Evolutionary conservation across 2,888 invertebrate species (phyloP).

Genomic region (Lydus trimaculatus): DNA sequence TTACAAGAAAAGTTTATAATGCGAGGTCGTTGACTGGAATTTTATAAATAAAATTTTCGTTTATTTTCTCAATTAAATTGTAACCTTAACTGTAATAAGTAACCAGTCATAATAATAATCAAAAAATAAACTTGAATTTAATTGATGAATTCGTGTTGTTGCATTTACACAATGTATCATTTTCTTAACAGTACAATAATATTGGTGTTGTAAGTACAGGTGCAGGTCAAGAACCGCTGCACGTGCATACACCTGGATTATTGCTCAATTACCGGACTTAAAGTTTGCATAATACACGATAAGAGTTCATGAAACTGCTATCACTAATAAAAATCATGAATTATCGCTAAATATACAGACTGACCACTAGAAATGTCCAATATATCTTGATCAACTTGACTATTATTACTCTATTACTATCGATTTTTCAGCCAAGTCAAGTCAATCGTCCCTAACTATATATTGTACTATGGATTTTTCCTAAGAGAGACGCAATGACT

Average conservation of each 20-base stretch:
- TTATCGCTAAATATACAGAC: not conserved
- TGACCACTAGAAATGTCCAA: not conserved
- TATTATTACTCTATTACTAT: not conserved
- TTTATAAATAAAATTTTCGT: not conserved
- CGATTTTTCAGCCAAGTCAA: too few species aligned
- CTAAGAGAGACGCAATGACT: not conserved
- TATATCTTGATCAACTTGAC: not conserved
- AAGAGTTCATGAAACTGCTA: not conserved
- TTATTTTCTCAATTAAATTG: slow-evolving; percentile 2
- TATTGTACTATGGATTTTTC: too few species aligned
- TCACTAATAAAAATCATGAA: not conserved
- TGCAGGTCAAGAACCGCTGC: slow-evolving; percentile 49
- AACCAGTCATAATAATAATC: not conserved
- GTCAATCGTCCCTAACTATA: too few species aligned
- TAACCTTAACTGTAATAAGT: not conserved
- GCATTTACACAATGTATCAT: not conserved
- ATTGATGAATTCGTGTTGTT: not conserved
- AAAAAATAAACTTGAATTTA: not conserved
- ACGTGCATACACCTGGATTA: slow-evolving; percentile 51
- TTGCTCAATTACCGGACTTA: slow-evolving; percentile 47
- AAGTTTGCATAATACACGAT: not conserved
- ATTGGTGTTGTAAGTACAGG: slow-evolving; percentile 24
- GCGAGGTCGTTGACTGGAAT: not conserved
- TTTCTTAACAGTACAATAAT: not conserved
- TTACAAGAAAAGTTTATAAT: not conserved